Evolutionary conservation across 2,113 vertebrate species (phyloP).

Genomic region (Callaeas wilsoni): DNA sequence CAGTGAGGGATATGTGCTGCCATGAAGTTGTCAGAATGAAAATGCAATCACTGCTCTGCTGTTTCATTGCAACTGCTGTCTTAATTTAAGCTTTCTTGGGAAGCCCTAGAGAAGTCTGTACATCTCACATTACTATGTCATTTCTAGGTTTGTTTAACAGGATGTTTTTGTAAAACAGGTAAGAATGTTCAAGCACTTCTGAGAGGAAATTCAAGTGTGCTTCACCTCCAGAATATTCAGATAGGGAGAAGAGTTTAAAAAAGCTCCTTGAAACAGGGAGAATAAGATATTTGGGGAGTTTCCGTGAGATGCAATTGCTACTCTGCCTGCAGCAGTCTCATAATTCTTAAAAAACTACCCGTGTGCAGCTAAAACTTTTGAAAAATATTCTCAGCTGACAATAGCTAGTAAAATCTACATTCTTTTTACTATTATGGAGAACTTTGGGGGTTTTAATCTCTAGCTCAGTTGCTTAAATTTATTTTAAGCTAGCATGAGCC

Average conservation of each 20-base stretch:
- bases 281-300: neutral
- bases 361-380: neutral
- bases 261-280: neutral
- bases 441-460: neutral
- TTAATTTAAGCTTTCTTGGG: neutral
- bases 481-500: neutral
- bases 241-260: neutral
- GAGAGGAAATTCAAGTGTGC: neutral
- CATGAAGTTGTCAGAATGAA: neutral
- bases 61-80: neutral
- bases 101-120: neutral
- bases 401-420: neutral
- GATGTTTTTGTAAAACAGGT: neutral
- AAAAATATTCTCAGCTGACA: neutral
- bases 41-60: neutral
- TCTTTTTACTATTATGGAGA: neutral
- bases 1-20: neutral
- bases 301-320: neutral
- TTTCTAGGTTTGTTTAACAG: neutral
- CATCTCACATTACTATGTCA: neutral
- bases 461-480: neutral
- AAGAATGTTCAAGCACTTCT: neutral
- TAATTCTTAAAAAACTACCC: neutral
- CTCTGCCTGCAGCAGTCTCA: neutral
- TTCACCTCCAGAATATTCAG: neutral